A percentile compares a stretch with the other conserved stretches of the same genome.
Conservation (phyloP, 2,888 invertebrate genomes). For the Salpingus planirostris region DNA sequence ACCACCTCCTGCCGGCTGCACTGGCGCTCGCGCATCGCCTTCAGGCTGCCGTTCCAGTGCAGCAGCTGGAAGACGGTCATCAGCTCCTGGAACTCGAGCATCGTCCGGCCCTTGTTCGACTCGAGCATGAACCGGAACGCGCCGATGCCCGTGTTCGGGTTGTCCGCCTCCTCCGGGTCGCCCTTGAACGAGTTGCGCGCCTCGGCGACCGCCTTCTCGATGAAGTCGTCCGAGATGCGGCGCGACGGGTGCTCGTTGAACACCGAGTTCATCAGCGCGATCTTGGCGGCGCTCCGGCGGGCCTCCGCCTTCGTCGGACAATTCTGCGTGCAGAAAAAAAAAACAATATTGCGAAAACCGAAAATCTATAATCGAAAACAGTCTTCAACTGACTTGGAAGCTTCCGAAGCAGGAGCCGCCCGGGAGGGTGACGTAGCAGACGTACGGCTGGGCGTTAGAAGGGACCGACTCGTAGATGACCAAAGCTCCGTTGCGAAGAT, state of each 20-base stretch:
- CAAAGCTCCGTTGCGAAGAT: conserved; percentile 77
- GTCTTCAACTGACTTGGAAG: conserved; percentile 62
- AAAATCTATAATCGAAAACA: neutral
- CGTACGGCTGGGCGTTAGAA: conserved; percentile 82
- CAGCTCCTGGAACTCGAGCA: conserved; percentile 92
- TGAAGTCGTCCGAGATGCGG: conserved; percentile 87
- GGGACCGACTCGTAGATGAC: conserved; percentile 94
- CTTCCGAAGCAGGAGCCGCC: conserved; percentile 95
- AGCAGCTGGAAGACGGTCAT: conserved; percentile 96
- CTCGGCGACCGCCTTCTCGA: conserved; percentile 86
- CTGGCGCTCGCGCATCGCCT: conserved; percentile 90
- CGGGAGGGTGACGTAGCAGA: conserved; percentile 89
- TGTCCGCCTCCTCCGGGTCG: conserved; percentile 49
- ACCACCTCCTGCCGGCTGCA: conserved; percentile 90
- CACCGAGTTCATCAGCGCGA: conserved; percentile 93
- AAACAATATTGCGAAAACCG: neutral
- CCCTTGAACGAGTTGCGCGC: conserved; percentile 81
- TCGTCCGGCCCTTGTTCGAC: conserved; percentile 82
- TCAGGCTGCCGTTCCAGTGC: conserved; percentile 94
- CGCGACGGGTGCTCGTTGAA: conserved; percentile 93
- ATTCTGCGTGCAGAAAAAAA: conserved; percentile 49
- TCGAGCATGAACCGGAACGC: conserved; percentile 69
- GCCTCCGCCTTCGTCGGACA: conserved; percentile 94
- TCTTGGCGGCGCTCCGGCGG: conserved; percentile 87
- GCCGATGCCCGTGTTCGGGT: conserved; percentile 62